Conservation (phyloP, 2,113 vertebrate genomes). For the Circaetus cinerascens region DNA sequence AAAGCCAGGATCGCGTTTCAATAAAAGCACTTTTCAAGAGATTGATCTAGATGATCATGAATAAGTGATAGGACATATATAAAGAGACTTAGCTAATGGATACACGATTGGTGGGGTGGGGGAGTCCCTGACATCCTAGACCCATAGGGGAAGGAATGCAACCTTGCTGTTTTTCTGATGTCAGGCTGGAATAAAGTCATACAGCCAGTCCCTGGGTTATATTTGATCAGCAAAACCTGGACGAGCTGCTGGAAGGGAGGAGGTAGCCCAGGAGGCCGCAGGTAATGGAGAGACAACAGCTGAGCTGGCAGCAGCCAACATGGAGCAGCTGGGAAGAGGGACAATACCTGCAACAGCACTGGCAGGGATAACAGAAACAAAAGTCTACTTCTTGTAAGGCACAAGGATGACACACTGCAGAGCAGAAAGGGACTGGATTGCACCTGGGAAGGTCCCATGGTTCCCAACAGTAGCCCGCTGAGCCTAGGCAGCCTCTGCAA, state of each 20-base stretch:
- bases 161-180: not conserved
- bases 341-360: not conserved
- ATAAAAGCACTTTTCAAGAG: conserved; percentile 61
- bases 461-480: not conserved
- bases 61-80: conserved; percentile 62
- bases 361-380: not conserved
- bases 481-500: not conserved
- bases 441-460: not conserved
- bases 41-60: conserved; percentile 66
- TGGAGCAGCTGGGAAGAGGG: not conserved
- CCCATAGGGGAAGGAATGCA: not conserved
- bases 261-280: not conserved
- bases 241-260: not conserved
- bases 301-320: not conserved
- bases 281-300: not conserved
- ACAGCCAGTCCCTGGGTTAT: not conserved
- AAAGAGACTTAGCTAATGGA: conserved; percentile 66
- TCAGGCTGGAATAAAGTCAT: not conserved
- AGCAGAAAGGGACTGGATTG: not conserved
- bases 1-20: conserved; percentile 57
- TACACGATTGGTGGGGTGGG: not conserved
- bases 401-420: not conserved
- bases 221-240: not conserved
- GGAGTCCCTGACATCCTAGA: not conserved
- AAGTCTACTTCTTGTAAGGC: not conserved